These are phyloP conservation scores for Cotesia congregata DNA, from an alignment of 2,888 invertebrate genomes.

Conservation along the genomic window DNA sequence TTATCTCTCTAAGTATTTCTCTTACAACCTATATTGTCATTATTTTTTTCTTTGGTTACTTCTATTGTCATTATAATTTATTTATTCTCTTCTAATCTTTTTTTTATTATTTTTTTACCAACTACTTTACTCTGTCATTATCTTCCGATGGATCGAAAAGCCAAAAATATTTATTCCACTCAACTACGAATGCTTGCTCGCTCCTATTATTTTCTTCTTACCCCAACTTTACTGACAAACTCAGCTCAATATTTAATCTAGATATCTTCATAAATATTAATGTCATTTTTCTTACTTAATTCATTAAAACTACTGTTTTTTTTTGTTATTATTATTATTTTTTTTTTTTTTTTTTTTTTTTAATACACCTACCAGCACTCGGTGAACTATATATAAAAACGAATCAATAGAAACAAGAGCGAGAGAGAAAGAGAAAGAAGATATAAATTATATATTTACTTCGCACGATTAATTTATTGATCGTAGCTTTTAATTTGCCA, in stretches of 20 bases:
- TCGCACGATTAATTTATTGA: constrained; percentile 27
- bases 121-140: constrained; percentile 40
- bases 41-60: constrained; percentile 50
- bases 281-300: not conserved
- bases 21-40: constrained; percentile 44
- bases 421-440: constrained; percentile 3
- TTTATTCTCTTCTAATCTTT: constrained; percentile 37
- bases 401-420: not conserved
- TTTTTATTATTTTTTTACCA: constrained; percentile 31
- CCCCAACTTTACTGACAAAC: not conserved
- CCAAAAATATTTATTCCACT: not conserved
- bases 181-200: too few species aligned
- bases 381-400: not conserved
- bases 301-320: not conserved
- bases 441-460: constrained; percentile 11
- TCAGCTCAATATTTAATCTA: too few species aligned
- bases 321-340: not conserved
- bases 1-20: constrained; percentile 41
- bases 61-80: constrained; percentile 44
- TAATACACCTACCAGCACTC: not conserved
- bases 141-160: constrained; percentile 40
- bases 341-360: not conserved
- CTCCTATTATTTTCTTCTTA: not conserved
- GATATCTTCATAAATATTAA: too few species aligned
- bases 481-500: constrained; percentile 12